Base-by-base conservation (phyloP, 2,888 invertebrate species). In the Bibio marci region DNA sequence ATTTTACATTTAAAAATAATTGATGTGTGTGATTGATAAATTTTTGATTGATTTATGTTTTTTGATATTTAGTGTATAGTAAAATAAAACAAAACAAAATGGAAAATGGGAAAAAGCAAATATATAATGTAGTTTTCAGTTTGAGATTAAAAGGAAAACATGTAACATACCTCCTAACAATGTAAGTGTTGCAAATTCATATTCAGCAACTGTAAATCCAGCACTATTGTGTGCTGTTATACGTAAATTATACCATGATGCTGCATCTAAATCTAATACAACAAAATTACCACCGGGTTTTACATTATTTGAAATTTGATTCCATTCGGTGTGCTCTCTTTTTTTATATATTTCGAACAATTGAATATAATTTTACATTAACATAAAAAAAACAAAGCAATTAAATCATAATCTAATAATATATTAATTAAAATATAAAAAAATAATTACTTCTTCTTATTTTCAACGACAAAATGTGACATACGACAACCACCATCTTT, bases 201-300 rank as follows among this genome's bases (percentile, higher is more conserved):
- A 90, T 65, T 90, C 86, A 42, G 90, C 91, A 37, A 91, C 90
- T 30, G 88, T 86, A 52, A 90, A 90, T 37, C 94, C 95, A 43
- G 94, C 94, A 52, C 91, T 92, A 62, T 92, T 94, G 63, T 92
- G 86, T 4, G 87, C 86, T 3, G 88, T 90, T 30, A 92, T 87
- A 44, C 86, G 72, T 46, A 94, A 69, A 52, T 85, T 80, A 57
- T 94, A 94, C 88, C 92, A 90, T 12, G 81, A 86, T 15, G 90
- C 92, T 0, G 94, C 88, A 52, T 87, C 88, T 50, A 94, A 66
- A 57, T 92, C 91, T 59, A 87, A 67, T 8, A 90, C 83, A 13
- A 87, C 83, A 54, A 88, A 90, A 62, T 88, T 88, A 46, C 86
- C 85, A 42, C 81, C 82, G 10, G 87, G 83, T 61, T 88, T 87